Evolutionary conservation across 2,888 invertebrate species (phyloP).

Genomic region (Leptinotarsa haldemani): DNA sequence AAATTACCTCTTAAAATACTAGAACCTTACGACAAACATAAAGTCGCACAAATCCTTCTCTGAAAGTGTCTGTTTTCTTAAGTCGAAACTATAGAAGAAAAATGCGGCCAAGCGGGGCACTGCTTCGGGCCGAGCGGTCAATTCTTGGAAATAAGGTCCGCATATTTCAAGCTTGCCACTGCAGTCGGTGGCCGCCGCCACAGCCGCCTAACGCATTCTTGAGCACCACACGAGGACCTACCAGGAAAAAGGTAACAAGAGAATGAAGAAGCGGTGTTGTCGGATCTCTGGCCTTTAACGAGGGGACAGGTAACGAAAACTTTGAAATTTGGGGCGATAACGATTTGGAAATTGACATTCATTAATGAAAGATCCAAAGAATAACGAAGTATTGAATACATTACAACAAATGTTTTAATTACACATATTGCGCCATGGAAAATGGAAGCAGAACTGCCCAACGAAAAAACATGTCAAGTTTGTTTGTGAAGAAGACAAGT

Average conservation of each 20-base stretch:
- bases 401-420: too few relatives aligned
- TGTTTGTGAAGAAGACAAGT: too few relatives aligned
- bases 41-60: neutral
- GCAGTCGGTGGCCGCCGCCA: conserved; percentile 28
- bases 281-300: neutral
- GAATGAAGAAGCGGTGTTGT: neutral
- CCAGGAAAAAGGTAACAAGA: conserved; percentile 27
- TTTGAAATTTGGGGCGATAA: too few relatives aligned
- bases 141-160: conserved; percentile 52
- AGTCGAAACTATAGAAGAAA: conserved; percentile 24
- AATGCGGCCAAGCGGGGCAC: conserved; percentile 30
- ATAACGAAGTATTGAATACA: too few relatives aligned
- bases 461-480: too few relatives aligned
- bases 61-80: conserved; percentile 6
- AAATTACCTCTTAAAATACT: neutral
- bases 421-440: too few relatives aligned
- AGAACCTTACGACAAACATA: neutral
- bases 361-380: too few relatives aligned
- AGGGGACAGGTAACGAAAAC: too few relatives aligned
- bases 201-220: conserved; percentile 26
- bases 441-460: too few relatives aligned
- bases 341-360: too few relatives aligned
- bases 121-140: conserved; percentile 37
- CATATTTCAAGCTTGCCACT: conserved; percentile 34
- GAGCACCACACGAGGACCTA: conserved; percentile 26